Conservation (phyloP, 2,113 vertebrate species). For the Gavialis gangeticus region DNA sequence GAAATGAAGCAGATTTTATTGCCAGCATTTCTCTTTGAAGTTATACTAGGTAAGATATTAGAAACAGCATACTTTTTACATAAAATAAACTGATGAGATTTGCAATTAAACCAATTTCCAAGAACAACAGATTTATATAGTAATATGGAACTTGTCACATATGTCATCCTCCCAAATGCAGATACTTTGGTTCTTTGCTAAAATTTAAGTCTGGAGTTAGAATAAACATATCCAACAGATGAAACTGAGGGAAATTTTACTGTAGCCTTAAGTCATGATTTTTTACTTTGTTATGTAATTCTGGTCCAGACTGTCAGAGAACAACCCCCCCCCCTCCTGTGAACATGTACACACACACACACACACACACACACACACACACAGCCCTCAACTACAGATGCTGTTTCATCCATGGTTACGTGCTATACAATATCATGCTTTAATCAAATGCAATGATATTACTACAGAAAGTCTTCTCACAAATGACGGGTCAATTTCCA, state of each 20-base stretch:
- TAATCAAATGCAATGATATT: neutral
- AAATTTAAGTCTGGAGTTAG: neutral
- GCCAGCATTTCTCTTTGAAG: neutral
- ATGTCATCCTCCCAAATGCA: neutral
- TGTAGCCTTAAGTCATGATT: neutral
- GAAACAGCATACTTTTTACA: neutral
- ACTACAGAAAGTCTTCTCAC: neutral
- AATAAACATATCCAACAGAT: neutral
- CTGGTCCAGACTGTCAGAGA: neutral
- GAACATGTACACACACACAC: rapidly evolving
- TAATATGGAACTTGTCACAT: neutral
- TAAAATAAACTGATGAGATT: constrained; percentile 30
- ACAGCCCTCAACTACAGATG: neutral
- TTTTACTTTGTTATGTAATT: neutral
- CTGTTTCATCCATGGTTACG: neutral
- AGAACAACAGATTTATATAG: constrained; percentile 28
- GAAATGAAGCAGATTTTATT: constrained; percentile 5
- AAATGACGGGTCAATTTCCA: neutral
- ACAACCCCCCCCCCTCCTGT: neutral
- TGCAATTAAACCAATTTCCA: constrained; percentile 34
- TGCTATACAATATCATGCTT: neutral
- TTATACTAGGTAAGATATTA: neutral
- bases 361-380: rapidly evolving
- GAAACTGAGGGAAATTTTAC: neutral
- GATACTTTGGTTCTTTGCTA: neutral